These are phyloP conservation scores for Dicyrtomina minuta DNA, from an alignment of 2,888 invertebrate species.

Conservation along the genomic window DNA sequence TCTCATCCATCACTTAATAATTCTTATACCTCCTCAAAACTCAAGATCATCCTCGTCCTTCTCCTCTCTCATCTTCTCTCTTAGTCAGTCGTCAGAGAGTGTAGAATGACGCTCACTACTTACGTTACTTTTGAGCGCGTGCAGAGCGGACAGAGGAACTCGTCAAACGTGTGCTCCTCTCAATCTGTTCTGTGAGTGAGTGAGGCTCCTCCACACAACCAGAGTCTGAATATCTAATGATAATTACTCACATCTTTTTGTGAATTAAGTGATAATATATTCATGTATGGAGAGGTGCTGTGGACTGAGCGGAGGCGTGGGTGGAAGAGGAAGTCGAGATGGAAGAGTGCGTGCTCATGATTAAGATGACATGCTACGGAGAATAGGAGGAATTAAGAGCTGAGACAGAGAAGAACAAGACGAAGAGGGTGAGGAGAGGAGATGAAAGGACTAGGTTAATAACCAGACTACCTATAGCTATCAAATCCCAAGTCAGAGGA, in stretches of 20 bases:
- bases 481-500: no score
- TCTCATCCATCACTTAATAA: no score
- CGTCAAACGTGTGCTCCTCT: background rate
- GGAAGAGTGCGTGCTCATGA: background rate
- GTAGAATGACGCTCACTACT: no score
- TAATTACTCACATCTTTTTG: slow-evolving; percentile 10
- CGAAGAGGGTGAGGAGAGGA: no score
- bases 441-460: slow-evolving; percentile 12
- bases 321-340: background rate
- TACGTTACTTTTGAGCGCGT: background rate
- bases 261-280: slow-evolving; percentile 18
- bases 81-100: no score
- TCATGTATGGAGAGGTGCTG: slow-evolving; percentile 1
- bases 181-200: background rate
- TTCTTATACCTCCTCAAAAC: background rate
- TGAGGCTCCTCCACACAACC: background rate
- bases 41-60: background rate
- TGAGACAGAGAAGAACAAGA: slow-evolving; percentile 1
- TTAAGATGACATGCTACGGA: background rate
- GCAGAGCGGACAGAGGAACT: background rate
- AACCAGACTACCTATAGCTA: background rate
- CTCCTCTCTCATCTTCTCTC: background rate
- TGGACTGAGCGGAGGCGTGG: background rate
- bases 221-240: slow-evolving; percentile 13
- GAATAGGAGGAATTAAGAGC: background rate